Conservation (phyloP, 2,113 vertebrate species). For the Gulo gulo region DNA sequence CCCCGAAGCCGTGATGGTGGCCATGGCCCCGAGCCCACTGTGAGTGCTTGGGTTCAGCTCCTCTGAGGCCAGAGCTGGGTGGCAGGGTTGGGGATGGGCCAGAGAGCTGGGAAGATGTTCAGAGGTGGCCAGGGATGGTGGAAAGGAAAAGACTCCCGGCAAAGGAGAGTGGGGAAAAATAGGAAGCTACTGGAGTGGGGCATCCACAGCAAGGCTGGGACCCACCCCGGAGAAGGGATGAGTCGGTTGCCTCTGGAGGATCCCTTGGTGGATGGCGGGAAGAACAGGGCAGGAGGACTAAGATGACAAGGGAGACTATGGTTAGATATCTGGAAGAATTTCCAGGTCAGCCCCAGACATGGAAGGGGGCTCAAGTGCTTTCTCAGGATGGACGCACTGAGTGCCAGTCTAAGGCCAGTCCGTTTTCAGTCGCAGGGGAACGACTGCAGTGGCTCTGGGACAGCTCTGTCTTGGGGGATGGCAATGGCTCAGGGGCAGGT, state of each 20-base stretch:
- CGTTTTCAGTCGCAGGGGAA: not conserved
- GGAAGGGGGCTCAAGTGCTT: not conserved
- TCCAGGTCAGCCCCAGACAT: not conserved
- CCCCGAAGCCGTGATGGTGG: constrained; percentile 69
- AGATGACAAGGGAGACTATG: not conserved
- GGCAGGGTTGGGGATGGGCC: not conserved
- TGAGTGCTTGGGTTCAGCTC: constrained; percentile 64
- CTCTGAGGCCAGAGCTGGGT: constrained; percentile 24
- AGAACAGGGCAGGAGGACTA: not conserved
- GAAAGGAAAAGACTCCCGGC: not conserved
- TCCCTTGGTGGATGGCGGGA: not conserved
- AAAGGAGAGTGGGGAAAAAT: not conserved
- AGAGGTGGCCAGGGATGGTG: not conserved
- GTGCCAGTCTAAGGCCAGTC: not conserved
- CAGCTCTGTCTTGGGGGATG: not conserved
- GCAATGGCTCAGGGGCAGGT: not conserved
- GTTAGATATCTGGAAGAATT: not conserved
- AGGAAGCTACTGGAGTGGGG: not conserved
- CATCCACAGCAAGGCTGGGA: not conserved
- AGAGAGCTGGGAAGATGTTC: not conserved
- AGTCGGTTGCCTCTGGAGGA: not conserved
- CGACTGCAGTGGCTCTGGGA: not conserved
- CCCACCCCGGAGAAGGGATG: not conserved
- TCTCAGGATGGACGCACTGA: not conserved
- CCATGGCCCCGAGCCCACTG: constrained; percentile 66